Percentiles rank a stretch among this genome's conserved stretches.
Conservation (phyloP, 1,140 invertebrate genomes). For the Pygmarrhopalites habei region DNA sequence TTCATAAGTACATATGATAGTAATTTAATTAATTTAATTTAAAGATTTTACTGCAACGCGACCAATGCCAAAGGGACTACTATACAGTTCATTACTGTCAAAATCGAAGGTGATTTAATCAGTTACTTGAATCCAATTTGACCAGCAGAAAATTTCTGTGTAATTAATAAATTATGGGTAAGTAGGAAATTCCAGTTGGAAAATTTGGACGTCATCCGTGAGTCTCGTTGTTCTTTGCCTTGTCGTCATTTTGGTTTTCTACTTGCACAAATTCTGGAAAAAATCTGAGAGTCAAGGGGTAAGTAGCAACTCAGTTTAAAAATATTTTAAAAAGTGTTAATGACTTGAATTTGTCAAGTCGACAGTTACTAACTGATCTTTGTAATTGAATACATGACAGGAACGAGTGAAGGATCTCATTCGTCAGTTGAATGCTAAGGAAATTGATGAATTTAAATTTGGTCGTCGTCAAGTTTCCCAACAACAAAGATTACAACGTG, state of each 20-base stretch:
- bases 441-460: background rate
- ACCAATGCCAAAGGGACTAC: background rate
- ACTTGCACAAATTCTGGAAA: background rate
- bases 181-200: background rate
- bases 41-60: too few relatives aligned
- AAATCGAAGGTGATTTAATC: background rate
- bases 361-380: background rate
- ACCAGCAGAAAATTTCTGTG: too few relatives aligned
- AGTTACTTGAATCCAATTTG: background rate
- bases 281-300: background rate
- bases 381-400: background rate
- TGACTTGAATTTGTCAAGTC: background rate
- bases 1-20: too few relatives aligned
- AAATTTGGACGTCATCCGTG: background rate
- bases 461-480: background rate
- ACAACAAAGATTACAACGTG: background rate
- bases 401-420: background rate
- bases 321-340: background rate
- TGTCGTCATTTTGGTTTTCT: background rate
- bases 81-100: background rate
- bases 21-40: too few relatives aligned
- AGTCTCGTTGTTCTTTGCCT: background rate
- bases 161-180: background rate
- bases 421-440: background rate
- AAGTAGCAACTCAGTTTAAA: background rate